phyloP scores from a whole-genome alignment of 2,113 vertebrate genomes.

The Anolis carolinensis region DNA sequence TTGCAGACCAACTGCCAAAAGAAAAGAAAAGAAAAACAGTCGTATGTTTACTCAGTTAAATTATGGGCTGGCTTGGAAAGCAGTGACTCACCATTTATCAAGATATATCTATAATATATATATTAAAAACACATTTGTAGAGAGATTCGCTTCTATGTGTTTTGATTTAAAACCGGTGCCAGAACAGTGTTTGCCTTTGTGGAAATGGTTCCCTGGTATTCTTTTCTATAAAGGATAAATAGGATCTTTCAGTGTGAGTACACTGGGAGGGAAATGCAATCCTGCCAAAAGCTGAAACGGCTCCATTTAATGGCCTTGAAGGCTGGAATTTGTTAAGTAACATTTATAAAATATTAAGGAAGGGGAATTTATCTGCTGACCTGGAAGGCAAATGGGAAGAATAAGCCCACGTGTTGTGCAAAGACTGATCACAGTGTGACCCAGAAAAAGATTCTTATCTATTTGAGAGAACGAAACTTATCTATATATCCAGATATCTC shows the following conservation, averaged over 20 bases:
- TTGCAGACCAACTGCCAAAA: constrained; percentile 30
- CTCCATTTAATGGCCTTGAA: constrained; percentile 23
- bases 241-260: constrained; percentile 26
- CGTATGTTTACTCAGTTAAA: constrained; percentile 36
- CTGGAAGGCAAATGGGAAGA: constrained; percentile 57
- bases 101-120: background rate
- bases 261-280: background rate
- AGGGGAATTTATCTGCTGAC: constrained; percentile 52
- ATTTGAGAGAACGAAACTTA: background rate
- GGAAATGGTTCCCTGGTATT: background rate
- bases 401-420: background rate
- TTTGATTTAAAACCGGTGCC: constrained; percentile 28
- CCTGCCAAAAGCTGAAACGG: constrained; percentile 34
- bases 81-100: background rate
- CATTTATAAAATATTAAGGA: constrained; percentile 69
- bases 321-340: constrained; percentile 53
- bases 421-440: background rate
- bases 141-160: constrained; percentile 39
- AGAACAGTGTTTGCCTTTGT: background rate
- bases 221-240: constrained; percentile 44
- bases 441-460: background rate
- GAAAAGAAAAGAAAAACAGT: background rate
- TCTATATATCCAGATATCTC: background rate
- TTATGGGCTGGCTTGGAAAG: constrained; percentile 18
- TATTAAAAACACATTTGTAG: constrained; percentile 7